These are phyloP conservation scores for Camelus dromedarius DNA, from an alignment of 2,113 vertebrate species.

Conservation along the genomic window DNA sequence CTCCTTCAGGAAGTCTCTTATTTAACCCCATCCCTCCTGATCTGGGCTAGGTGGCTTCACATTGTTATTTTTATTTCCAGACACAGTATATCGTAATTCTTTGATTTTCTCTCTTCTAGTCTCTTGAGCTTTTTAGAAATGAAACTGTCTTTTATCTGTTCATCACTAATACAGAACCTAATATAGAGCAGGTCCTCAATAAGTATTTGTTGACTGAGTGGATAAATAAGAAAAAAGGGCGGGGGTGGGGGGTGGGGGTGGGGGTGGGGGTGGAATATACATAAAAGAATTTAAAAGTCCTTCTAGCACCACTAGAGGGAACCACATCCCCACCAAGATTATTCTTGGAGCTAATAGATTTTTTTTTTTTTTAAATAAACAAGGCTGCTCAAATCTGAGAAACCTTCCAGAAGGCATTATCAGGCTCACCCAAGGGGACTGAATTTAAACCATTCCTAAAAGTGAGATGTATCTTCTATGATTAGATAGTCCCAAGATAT, in stretches of 20 bases:
- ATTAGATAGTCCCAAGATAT: background rate
- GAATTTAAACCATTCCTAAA: conserved; percentile 45
- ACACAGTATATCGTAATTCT: background rate
- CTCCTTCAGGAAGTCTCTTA: background rate
- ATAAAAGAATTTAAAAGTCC: background rate
- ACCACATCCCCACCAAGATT: conserved; percentile 12
- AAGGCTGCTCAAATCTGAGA: conserved; percentile 3
- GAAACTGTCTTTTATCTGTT: background rate
- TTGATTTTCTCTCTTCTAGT: background rate
- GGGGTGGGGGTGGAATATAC: background rate
- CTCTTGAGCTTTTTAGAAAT: background rate
- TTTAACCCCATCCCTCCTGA: background rate
- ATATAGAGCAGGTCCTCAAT: background rate
- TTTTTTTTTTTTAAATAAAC: background rate
- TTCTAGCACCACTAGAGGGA: conserved; percentile 52
- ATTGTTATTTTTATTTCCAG: background rate
- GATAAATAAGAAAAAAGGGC: background rate
- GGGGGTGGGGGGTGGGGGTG: too few species aligned
- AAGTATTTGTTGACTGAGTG: conserved; percentile 19
- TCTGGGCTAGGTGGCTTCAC: background rate
- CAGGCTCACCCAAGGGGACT: background rate
- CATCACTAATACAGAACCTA: background rate
- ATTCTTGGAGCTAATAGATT: background rate
- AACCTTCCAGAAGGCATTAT: conserved; percentile 45
- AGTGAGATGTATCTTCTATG: background rate